Conservation (phyloP, 2,113 vertebrate species). For the Corydoras maculifer region DNA sequence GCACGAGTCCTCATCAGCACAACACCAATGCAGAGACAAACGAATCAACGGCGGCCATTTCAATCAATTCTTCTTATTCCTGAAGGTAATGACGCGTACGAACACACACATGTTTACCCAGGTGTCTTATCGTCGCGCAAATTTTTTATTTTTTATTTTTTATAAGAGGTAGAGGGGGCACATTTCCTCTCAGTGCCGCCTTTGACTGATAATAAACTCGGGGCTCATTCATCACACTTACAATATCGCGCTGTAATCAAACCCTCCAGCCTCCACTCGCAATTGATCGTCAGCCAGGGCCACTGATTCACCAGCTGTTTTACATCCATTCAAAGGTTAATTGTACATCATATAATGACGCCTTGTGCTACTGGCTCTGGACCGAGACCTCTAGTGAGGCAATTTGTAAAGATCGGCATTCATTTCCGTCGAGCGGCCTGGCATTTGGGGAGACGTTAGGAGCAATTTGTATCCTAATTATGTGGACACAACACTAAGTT, state of each 20-base stretch:
- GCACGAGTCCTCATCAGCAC: constrained; percentile 12
- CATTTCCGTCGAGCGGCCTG: constrained; percentile 22
- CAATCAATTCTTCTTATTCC: not conserved
- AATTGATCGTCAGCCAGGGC: constrained; percentile 7
- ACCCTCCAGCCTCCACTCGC: not conserved
- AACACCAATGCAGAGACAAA: not conserved
- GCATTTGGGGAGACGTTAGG: constrained; percentile 20
- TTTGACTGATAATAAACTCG: not conserved
- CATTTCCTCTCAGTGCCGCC: not conserved
- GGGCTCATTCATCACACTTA: not conserved
- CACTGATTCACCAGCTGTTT: constrained; percentile 8
- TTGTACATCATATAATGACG: constrained; percentile 8
- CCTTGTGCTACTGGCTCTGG: constrained; percentile 1
- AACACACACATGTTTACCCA: not conserved
- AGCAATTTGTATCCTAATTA: constrained; percentile 30
- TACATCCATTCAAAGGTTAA: constrained; percentile 35
- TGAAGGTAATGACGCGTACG: not conserved
- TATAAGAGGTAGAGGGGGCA: too few species aligned
- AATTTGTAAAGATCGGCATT: constrained; percentile 20
- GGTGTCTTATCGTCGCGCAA: not conserved
- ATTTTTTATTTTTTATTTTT: not conserved
- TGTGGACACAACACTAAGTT: constrained; percentile 12
- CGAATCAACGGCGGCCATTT: not conserved
- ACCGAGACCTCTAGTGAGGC: constrained; percentile 1
- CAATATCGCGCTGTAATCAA: not conserved